Evolutionary conservation across 2,888 invertebrate genomes (phyloP), one percentile per base, ranked within the genome.

Genomic region (Mesochorus sp.): DNA sequence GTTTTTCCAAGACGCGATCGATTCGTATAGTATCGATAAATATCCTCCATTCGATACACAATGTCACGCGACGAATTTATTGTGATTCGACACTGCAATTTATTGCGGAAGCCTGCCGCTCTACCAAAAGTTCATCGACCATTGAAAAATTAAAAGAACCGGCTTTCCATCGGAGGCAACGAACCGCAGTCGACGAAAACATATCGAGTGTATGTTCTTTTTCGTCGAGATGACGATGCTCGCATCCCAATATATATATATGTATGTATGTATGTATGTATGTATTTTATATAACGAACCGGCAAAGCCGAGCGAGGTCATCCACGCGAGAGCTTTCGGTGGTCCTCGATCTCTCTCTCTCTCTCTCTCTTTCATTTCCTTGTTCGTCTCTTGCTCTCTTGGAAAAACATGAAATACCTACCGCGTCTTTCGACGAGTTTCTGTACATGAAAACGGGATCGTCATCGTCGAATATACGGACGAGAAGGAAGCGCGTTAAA

Each of bases 311-410:
- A 8, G 26, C 31, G 59, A 59, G 73, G 66, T 66, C 66, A 37
- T 31, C 14, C 66, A 73, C 73, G 59, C 66, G 66, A 59, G 66
- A 74, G 55, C 34, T 73, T 64, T 73, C 1, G 72, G 72, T 64
- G 37, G 39, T 37, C 39, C 6, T 47, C 47, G 19, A 19, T 19
- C 19, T 53, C 62, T 51, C 26, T 51, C 14, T 51, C 28, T 51
- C 12, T n/a, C 26, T 2, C 8, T 19, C 55, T 28, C 1, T 14
- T 37, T 42, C 49, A 12, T 55, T 21, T 28, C 31, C 1, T 12
- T 14, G 10, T 10, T 47, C 44, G n/a, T 39, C 24, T 26, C 61
- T 24, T n/a, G 37, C 28, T 28, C n/a, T 44, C 31, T 34, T 17
- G 19, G 66, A 73, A 66, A 66, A 73, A 73, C 66, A 12, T 12